These are phyloP conservation scores for Leptinotarsa lineolata DNA, from an alignment of 1,140 invertebrate species.

Conservation along the genomic window DNA sequence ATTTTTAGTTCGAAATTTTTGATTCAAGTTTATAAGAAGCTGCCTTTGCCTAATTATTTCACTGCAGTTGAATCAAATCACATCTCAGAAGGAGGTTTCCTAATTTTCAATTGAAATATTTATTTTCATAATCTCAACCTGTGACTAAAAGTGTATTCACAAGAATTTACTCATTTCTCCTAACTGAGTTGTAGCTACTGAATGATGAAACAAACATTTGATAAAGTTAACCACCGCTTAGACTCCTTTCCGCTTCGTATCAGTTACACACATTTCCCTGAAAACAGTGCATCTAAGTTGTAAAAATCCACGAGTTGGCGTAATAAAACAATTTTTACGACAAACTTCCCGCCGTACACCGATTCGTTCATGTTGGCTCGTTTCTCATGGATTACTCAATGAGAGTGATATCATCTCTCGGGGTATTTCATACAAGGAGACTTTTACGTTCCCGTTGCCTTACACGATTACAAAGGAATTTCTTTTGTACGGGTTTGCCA, in stretches of 20 bases:
- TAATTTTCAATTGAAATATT: too few relatives aligned
- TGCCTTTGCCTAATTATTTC: too few relatives aligned
- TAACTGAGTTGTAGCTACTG: too few relatives aligned
- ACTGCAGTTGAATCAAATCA: too few relatives aligned
- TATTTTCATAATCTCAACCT: too few relatives aligned
- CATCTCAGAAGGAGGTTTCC: too few relatives aligned
- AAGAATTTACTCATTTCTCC: too few relatives aligned
- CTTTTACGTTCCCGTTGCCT: neutral
- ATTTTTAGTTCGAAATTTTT: too few relatives aligned
- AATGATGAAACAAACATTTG: too few relatives aligned
- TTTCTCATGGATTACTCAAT: neutral
- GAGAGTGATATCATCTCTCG: neutral
- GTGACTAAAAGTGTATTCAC: too few relatives aligned
- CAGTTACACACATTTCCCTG: neutral
- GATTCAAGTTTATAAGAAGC: too few relatives aligned
- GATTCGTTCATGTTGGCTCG: neutral
- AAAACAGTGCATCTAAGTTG: neutral
- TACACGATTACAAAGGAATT: neutral
- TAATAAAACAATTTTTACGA: conserved; percentile 1
- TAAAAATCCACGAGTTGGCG: neutral
- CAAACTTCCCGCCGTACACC: neutral
- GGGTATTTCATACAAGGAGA: neutral
- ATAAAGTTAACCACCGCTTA: too few relatives aligned
- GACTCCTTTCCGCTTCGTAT: neutral
- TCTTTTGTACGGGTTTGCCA: neutral